Conservation (phyloP, 1,140 invertebrate genomes). For the Tyrophagus putrescentiae region DNA sequence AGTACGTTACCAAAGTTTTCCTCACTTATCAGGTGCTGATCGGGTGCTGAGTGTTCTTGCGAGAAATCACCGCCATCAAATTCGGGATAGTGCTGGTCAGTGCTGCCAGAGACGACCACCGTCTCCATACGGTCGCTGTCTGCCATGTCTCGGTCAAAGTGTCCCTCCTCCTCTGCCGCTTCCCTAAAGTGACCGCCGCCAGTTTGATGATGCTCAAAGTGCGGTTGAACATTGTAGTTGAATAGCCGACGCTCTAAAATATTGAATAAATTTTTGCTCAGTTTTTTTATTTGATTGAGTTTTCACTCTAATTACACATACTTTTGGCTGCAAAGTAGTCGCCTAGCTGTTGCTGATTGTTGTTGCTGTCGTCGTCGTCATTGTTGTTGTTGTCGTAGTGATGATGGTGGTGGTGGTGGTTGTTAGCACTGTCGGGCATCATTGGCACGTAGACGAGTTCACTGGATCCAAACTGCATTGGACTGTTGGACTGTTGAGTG, state of each 20-base stretch:
- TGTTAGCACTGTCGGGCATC: background rate
- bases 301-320: background rate
- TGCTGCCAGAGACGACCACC: background rate
- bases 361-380: background rate
- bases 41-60: too few relatives aligned
- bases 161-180: background rate
- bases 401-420: too few relatives aligned
- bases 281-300: background rate
- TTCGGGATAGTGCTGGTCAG: background rate
- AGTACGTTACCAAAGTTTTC: background rate
- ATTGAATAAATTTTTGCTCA: too few relatives aligned
- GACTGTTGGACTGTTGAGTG: too few relatives aligned
- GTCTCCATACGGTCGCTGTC: background rate
- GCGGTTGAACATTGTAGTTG: background rate
- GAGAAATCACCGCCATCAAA: background rate
- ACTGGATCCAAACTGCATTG: constrained; percentile 4
- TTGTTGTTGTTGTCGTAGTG: too few relatives aligned
- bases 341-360: background rate
- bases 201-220: background rate
- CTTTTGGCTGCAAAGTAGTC: constrained; percentile 1
- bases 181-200: too few relatives aligned
- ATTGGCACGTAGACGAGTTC: background rate
- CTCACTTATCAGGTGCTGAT: too few relatives aligned
- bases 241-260: too few relatives aligned
- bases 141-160: background rate